Evolutionary conservation across 2,113 vertebrate genomes (phyloP), one percentile per base, ranked within the genome.

Genomic region (Phaethon lepturus): DNA sequence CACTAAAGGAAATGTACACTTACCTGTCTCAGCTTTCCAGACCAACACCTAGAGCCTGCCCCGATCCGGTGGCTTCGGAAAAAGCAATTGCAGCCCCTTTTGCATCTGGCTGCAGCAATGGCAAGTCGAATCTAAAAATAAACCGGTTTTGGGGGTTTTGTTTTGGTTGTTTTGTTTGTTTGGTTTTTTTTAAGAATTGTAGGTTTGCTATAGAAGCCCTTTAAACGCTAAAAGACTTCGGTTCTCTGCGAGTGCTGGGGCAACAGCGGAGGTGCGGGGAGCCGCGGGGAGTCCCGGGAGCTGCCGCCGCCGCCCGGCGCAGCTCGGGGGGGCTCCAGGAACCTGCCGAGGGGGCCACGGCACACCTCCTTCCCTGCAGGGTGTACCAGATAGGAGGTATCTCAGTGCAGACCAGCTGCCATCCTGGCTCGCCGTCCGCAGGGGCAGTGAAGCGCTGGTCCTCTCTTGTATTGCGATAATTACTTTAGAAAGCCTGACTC

Each of bases 401-500:
- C 88, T 86, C 92, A 2, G 4, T 68, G 94, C 53, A 64, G 91
- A 92, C 55, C 93, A 92, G 87, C 95, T 92, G 92, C 59, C 13
- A 76, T 40, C 73, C 91, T 17, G 86, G 79, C 87, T 82, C 31
- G 33, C 66, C 29, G 24, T 84, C 62, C 45, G n/a, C 94, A 76
- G 56, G 53, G 67, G 42, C 73, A 33, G 95, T 28, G 75, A 71
- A 93, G 92, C 6, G 45, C 96, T 50, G 89, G 62, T 91, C 87
- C 95, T 94, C 93, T 92, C 85, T 86, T 95, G 19, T 3, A 72
- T 96, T 96, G 90, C 49, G 49, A 47, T 94, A 93, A 96, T 96
- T 84, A 53, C 91, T 98, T 97, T 71, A 76, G 96, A 97, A 97
- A 96, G 93, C 83, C 88, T 92, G 95, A 92, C 86, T 97, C 95